A percentile compares a stretch with the other conserved stretches of the same genome.
These are phyloP conservation scores for Aurelia aurita DNA, from an alignment of 30 jellyfish, hydroid and myxozoan genomes.

Conservation along the genomic window DNA sequence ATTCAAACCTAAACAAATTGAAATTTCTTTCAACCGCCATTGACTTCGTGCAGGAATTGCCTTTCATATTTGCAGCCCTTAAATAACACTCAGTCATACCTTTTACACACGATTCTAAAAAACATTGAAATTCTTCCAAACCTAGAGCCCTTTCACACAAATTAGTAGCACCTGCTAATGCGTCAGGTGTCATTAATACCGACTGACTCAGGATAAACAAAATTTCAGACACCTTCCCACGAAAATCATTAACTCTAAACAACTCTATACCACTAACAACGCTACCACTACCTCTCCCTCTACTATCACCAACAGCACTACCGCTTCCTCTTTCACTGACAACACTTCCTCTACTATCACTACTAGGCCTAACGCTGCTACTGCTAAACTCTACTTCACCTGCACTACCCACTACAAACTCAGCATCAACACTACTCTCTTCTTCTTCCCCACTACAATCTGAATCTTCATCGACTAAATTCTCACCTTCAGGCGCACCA, in stretches of 20 bases:
- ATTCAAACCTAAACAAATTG: background rate
- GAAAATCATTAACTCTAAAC: background rate
- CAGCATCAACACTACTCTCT: background rate
- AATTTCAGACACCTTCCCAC: background rate
- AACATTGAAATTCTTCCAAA: background rate
- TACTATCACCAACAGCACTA: no score
- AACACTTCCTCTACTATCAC: background rate
- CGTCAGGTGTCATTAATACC: no score
- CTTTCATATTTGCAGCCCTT: background rate
- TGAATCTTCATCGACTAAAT: no score
- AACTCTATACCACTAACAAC: background rate
- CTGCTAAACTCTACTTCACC: background rate
- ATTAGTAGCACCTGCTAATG: no score
- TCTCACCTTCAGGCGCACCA: background rate
- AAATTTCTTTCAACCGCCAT: background rate
- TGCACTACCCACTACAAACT: background rate
- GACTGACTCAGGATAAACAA: no score
- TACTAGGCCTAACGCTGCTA: background rate
- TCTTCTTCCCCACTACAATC: background rate
- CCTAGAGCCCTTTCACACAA: no score
- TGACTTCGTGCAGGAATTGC: background rate
- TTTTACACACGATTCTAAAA: background rate
- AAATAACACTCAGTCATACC: background rate
- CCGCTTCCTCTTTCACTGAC: conserved; percentile 1
- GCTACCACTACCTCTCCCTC: background rate